Evolutionary conservation across 2,797 vertebrate species (phyloP).

Genomic region (Gymnothorax javanicus): DNA sequence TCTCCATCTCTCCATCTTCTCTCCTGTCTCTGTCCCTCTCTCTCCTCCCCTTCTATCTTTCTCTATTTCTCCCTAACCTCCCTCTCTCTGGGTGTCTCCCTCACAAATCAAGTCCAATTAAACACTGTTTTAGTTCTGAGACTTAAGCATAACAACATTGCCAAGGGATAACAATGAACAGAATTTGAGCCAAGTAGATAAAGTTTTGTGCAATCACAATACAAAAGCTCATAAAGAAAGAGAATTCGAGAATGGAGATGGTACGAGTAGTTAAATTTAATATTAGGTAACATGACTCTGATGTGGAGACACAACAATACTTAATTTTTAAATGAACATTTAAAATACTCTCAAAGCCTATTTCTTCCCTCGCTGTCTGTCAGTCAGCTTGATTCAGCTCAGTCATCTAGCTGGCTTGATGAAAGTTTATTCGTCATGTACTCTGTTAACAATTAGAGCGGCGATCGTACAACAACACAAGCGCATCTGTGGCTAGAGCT

Average conservation of each 20-base stretch:
- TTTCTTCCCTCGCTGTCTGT: not conserved
- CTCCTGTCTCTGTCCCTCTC: not conserved
- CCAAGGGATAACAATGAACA: not conserved
- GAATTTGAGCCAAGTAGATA: not conserved
- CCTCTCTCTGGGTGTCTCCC: not conserved
- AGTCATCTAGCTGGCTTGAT: not conserved
- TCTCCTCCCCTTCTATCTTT: not conserved
- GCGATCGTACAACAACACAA: not conserved
- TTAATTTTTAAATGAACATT: not conserved
- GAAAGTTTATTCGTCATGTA: not conserved
- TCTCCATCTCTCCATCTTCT: not conserved
- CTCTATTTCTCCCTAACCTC: not conserved
- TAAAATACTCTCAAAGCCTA: not conserved
- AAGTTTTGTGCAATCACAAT: not conserved
- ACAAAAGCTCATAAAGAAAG: not conserved
- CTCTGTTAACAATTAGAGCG: not conserved
- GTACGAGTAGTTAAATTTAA: not conserved
- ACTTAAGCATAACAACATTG: not conserved
- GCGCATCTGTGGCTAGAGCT: not conserved
- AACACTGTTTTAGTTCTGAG: not conserved
- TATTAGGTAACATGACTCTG: not conserved
- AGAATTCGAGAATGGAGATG: not conserved
- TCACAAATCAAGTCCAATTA: not conserved
- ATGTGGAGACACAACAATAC: not conserved
- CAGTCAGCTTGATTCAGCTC: not conserved